Evolutionary conservation across 2,888 invertebrate genomes (phyloP).

Genomic region (Synanthedon myopaeformis): DNA sequence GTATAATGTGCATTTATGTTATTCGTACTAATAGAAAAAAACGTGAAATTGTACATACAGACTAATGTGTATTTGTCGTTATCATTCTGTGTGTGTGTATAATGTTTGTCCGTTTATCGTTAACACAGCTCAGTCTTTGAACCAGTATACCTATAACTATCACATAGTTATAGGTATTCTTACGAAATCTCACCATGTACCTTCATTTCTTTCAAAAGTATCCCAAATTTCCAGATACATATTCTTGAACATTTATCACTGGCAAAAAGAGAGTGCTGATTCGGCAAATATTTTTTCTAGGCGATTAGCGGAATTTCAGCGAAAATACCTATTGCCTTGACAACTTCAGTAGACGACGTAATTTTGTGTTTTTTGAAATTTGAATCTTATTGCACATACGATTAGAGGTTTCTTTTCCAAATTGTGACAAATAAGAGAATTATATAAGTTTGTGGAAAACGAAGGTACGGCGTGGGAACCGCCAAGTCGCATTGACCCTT

Average conservation of each 20-base stretch:
- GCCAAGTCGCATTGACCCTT: conserved; percentile 57
- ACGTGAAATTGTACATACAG: too few species aligned
- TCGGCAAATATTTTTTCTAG: conserved; percentile 67
- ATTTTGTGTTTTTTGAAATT: background rate
- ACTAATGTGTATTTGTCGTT: too few species aligned
- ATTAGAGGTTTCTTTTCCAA: background rate
- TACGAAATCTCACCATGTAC: too few species aligned
- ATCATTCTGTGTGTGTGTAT: too few species aligned
- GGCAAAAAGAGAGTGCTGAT: conserved; percentile 48
- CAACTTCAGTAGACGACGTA: conserved; percentile 7
- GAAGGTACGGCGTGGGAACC: conserved; percentile 59
- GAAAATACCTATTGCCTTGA: conserved; percentile 46
- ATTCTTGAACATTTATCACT: conserved; percentile 58
- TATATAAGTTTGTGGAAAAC: conserved; percentile 11
- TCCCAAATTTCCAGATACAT: conserved; percentile 36
- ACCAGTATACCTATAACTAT: too few species aligned
- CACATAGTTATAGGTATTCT: too few species aligned
- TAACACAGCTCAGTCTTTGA: too few species aligned
- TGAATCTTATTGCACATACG: background rate
- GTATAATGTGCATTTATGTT: too few species aligned
- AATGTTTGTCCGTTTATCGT: too few species aligned
- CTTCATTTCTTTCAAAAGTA: too few species aligned
- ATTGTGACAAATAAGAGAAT: background rate
- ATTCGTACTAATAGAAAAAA: too few species aligned
- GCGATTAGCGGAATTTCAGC: conserved; percentile 61